Evolutionary conservation across 1,140 invertebrate species (phyloP), one percentile per base, ranked within the genome.

Genomic region (Drosophila neocordata): DNA sequence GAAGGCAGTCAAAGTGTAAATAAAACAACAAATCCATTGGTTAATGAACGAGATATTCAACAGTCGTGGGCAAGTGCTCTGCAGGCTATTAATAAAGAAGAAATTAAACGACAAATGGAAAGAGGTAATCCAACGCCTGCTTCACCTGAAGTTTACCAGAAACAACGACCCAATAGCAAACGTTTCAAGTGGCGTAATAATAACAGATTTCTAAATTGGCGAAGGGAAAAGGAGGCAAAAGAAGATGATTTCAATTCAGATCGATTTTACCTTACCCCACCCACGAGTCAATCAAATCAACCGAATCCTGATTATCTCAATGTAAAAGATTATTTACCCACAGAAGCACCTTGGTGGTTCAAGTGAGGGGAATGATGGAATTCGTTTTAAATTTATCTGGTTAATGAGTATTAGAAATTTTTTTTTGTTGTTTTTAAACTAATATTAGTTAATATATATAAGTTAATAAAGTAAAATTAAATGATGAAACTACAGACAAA

Each of bases 101-200:
- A 87, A 20, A 31, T 66, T 8, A 65, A 79, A 27, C 73, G 81
- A 0, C 20, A 38, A 4, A 24, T 38, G 11, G 57, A 20, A 8
- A 35, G 1, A n/a, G 18, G 7, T 24, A 48, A 12, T 9, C 9
- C 4, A 34, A 52, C 9, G 1, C 41, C 41, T 20, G 41, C 8
- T 4, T 1, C 7, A 34, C 6, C 31, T 27, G 0, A n/a, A 15
- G 44, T 5, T 9, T 8, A 5, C 11, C 18, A 2, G 22, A 51
- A 11, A 11, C 74, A 77, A 65, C 65, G 82, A 1, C 37, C 24
- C 4, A 85, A 85, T 6, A 81, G 79, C 65, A 85, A 81, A 20
- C 63, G 70, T 15, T 18, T 82, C 2, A 51, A 38, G 6, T 85
- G 82, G 82, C 67, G 74, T 0, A 44, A 18, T 4, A 77, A 65